Evolutionary conservation across 1,140 invertebrate genomes (phyloP).

Genomic region (Zaprionus africanus): DNA sequence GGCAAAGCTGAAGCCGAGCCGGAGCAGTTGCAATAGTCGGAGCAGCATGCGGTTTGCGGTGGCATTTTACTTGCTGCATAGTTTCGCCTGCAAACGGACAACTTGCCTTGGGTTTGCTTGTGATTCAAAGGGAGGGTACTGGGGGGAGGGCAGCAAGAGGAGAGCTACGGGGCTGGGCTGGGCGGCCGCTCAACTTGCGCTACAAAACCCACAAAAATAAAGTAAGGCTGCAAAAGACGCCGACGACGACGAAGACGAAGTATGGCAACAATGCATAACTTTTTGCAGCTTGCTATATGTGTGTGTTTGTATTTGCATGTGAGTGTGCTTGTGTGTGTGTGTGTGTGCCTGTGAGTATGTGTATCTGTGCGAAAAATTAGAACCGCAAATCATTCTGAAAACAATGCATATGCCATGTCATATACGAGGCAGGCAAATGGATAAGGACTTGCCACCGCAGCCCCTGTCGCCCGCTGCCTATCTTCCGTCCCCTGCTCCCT

Average conservation of each 20-base stretch:
- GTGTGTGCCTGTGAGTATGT: background rate
- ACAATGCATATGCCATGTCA: slow-evolving; percentile 82
- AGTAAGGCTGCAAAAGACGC: slow-evolving; percentile 26
- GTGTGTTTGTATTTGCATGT: slow-evolving; percentile 4
- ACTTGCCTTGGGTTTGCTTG: background rate
- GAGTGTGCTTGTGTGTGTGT: background rate
- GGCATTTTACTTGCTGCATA: slow-evolving; percentile 56
- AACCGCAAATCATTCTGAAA: slow-evolving; percentile 79
- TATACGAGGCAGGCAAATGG: slow-evolving; percentile 51
- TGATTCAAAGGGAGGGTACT: background rate
- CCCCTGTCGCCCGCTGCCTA: background rate
- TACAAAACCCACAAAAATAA: slow-evolving; percentile 75
- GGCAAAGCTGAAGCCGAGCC: background rate
- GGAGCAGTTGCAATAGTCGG: slow-evolving; percentile 30
- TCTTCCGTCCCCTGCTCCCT: slow-evolving; percentile 16
- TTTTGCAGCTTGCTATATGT: slow-evolving; percentile 35
- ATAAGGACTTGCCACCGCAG: slow-evolving; percentile 33
- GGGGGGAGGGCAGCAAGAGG: background rate
- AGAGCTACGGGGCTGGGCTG: background rate
- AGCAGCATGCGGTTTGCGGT: slow-evolving; percentile 53
- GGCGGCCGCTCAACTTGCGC: slow-evolving; percentile 53
- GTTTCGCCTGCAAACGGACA: slow-evolving; percentile 30
- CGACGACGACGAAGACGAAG: slow-evolving; percentile 57
- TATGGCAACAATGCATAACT: slow-evolving; percentile 64
- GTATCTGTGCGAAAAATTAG: slow-evolving; percentile 66